These are phyloP conservation scores for Diarsia mendica DNA, from an alignment of 2,888 invertebrate genomes.

Conservation along the genomic window DNA sequence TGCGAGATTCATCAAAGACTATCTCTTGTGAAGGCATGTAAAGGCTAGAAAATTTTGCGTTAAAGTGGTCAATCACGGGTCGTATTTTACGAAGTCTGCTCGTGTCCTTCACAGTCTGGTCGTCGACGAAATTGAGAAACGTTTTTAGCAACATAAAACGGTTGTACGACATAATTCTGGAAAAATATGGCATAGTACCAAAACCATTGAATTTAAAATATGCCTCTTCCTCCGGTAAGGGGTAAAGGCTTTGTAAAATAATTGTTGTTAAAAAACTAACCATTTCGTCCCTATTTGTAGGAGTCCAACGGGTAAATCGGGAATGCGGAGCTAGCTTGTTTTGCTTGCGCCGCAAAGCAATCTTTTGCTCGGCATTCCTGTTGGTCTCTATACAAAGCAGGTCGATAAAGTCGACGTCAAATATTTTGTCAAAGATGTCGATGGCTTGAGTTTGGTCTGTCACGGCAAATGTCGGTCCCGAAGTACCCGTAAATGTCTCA, in stretches of 20 bases:
- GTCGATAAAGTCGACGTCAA: constrained; percentile 60
- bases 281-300: constrained; percentile 59
- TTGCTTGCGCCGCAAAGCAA: constrained; percentile 3
- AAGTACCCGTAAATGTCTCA: neutral
- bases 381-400: constrained; percentile 47
- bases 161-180: constrained; percentile 62
- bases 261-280: constrained; percentile 25
- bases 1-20: neutral
- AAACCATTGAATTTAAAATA: constrained; percentile 59
- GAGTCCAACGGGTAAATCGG: constrained; percentile 41
- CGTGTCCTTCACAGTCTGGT: neutral
- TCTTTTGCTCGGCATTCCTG: constrained; percentile 29
- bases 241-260: neutral
- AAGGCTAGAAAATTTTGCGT: neutral
- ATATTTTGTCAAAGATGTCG: constrained; percentile 36
- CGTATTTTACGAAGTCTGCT: neutral
- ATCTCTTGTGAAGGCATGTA: constrained; percentile 13
- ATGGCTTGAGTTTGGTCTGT: neutral
- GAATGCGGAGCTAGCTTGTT: neutral
- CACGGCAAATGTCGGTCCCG: constrained; percentile 3
- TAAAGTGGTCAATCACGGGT: constrained; percentile 3
- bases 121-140: constrained; percentile 60
- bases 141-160: constrained; percentile 58
- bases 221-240: neutral
- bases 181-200: constrained; percentile 61